Conservation (phyloP, 2,113 vertebrate species). For the Nasalis larvatus region DNA sequence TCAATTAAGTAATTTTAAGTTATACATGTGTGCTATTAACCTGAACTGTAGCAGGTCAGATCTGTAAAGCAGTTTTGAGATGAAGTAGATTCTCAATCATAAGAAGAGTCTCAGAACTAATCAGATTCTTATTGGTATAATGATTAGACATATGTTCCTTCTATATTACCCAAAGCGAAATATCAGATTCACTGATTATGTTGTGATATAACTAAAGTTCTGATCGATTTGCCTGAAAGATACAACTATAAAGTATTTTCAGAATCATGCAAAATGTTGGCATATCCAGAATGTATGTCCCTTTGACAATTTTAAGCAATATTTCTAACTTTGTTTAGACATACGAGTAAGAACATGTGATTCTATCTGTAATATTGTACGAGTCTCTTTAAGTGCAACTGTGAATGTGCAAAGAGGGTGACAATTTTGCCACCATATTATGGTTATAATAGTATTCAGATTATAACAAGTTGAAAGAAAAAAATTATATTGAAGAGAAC, state of each 20-base stretch:
- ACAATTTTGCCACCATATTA: not conserved
- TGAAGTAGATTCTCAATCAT: not conserved
- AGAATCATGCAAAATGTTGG: not conserved
- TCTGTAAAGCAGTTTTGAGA: not conserved
- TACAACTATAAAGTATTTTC: not conserved
- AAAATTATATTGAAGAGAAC: not conserved
- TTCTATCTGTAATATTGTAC: not conserved
- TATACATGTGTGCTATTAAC: not conserved
- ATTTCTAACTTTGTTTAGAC: not conserved
- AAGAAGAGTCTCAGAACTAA: not conserved
- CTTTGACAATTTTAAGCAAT: not conserved
- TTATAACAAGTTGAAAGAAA: not conserved
- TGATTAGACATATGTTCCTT: not conserved
- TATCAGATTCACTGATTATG: not conserved
- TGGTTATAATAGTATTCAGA: not conserved
- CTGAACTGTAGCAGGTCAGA: not conserved
- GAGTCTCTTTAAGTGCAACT: not conserved
- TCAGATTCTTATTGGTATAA: not conserved
- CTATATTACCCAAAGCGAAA: not conserved
- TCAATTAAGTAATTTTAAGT: not conserved
- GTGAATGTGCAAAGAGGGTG: not conserved
- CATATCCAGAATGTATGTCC: not conserved
- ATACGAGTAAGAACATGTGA: not conserved
- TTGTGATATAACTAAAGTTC: not conserved
- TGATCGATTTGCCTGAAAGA: not conserved